These are phyloP conservation scores for Cylindroiulus punctatus DNA, from an alignment of 2,888 invertebrate genomes.

Conservation along the genomic window DNA sequence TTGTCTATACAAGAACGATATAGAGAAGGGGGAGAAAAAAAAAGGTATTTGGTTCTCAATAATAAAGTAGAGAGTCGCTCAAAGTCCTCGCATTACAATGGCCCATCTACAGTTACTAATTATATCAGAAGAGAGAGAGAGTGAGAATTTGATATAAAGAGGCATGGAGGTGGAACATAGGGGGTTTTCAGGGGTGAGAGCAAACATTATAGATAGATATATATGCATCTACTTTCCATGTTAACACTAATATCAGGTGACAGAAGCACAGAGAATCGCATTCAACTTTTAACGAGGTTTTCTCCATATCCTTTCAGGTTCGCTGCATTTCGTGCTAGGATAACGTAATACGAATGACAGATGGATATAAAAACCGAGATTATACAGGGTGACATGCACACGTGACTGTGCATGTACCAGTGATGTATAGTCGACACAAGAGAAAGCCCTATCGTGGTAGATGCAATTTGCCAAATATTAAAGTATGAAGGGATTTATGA, in stretches of 20 bases:
- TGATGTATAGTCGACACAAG: neutral
- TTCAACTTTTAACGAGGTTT: constrained; percentile 52
- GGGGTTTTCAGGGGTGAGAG: neutral
- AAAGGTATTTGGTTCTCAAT: neutral
- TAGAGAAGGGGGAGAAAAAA: neutral
- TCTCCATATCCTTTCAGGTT: constrained; percentile 40
- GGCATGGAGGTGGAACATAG: neutral
- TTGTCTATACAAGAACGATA: neutral
- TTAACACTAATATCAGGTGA: constrained; percentile 49
- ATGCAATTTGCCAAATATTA: too few species aligned
- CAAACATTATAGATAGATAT: neutral
- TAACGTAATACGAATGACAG: constrained; percentile 17
- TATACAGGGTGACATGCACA: constrained; percentile 42
- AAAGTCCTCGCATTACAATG: constrained; percentile 47
- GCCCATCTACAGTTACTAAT: constrained; percentile 45
- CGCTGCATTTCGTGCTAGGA: constrained; percentile 9
- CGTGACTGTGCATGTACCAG: too few species aligned
- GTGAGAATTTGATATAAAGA: constrained; percentile 36
- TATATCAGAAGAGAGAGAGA: constrained; percentile 48
- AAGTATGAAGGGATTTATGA: too few species aligned
- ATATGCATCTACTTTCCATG: constrained; percentile 42
- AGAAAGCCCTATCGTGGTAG: too few species aligned
- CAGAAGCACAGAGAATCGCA: constrained; percentile 48
- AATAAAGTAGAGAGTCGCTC: constrained; percentile 39
- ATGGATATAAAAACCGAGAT: constrained; percentile 11